These are phyloP conservation scores for Chelidonichthys spinosus DNA, from an alignment of 2,797 vertebrate genomes.

Conservation along the genomic window DNA sequence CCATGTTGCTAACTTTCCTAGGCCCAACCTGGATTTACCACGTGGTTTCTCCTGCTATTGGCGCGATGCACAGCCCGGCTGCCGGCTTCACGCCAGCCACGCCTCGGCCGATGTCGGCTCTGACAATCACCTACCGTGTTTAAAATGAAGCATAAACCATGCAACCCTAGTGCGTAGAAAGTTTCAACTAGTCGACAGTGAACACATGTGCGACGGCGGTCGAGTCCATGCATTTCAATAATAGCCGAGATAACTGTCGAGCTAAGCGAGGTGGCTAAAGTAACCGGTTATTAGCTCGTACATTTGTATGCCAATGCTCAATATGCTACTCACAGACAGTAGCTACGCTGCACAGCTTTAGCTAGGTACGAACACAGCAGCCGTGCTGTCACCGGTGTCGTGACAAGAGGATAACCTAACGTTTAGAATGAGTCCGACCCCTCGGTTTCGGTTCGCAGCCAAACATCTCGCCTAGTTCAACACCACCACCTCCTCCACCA, in stretches of 20 bases:
- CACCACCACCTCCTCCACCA: slow-evolving; percentile 12
- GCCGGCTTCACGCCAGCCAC: slow-evolving; percentile 73
- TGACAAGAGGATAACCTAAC: slow-evolving; percentile 26
- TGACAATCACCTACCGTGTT: slow-evolving; percentile 21
- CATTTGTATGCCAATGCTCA: not conserved
- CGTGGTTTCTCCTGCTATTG: slow-evolving; percentile 75
- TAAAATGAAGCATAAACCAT: not conserved
- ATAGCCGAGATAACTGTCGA: not conserved
- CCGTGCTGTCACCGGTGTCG: slow-evolving; percentile 35
- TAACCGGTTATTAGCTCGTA: slow-evolving; percentile 16
- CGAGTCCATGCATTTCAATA: slow-evolving; percentile 20
- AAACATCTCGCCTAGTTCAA: slow-evolving; percentile 1
- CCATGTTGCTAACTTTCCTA: slow-evolving; percentile 69
- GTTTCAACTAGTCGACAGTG: not conserved
- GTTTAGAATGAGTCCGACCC: slow-evolving; percentile 38
- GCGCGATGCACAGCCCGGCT: slow-evolving; percentile 61
- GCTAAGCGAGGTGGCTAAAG: slow-evolving; percentile 12
- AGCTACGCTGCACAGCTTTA: not conserved
- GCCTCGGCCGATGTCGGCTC: slow-evolving; percentile 44
- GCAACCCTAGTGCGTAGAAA: not conserved
- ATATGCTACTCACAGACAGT: not conserved
- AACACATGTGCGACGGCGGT: not conserved
- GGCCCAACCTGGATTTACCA: slow-evolving; percentile 73
- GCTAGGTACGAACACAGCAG: not conserved
- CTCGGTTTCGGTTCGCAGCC: not conserved